These are phyloP conservation scores for Gymnothorax javanicus DNA, from an alignment of 2,797 vertebrate genomes.

Conservation along the genomic window DNA sequence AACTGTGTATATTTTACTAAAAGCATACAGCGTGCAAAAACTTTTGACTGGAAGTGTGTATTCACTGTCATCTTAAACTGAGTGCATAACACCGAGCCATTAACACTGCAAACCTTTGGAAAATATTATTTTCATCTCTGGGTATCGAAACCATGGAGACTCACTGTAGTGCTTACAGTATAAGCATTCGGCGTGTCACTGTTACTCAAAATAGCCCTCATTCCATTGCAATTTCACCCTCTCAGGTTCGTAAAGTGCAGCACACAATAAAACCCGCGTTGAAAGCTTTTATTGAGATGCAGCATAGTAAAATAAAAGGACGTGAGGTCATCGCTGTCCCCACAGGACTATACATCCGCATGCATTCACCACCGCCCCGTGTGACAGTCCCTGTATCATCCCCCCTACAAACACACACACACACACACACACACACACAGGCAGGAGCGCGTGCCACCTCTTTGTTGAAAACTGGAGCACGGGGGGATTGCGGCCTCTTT, in stretches of 20 bases:
- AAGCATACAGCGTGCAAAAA: no score
- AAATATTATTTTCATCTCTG: background rate
- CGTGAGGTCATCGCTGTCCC: background rate
- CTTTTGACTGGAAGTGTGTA: no score
- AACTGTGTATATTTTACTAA: no score
- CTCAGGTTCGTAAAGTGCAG: background rate
- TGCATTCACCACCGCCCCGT: background rate
- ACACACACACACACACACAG: background rate
- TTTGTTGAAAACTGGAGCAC: constrained; percentile 3
- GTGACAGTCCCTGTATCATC: background rate
- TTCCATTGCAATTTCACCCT: background rate
- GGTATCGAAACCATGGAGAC: background rate
- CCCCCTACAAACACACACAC: background rate
- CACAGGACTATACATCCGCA: background rate
- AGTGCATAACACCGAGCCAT: no score
- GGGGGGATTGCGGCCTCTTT: background rate
- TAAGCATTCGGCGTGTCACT: background rate
- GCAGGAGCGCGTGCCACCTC: background rate
- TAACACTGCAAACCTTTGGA: background rate
- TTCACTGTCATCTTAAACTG: no score
- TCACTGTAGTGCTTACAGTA: background rate
- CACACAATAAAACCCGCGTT: background rate
- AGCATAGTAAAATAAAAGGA: background rate
- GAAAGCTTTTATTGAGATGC: background rate
- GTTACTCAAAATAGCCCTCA: background rate